These are phyloP conservation scores for Drosophila equinoxialis DNA, from an alignment of 1,140 invertebrate species.

Conservation along the genomic window DNA sequence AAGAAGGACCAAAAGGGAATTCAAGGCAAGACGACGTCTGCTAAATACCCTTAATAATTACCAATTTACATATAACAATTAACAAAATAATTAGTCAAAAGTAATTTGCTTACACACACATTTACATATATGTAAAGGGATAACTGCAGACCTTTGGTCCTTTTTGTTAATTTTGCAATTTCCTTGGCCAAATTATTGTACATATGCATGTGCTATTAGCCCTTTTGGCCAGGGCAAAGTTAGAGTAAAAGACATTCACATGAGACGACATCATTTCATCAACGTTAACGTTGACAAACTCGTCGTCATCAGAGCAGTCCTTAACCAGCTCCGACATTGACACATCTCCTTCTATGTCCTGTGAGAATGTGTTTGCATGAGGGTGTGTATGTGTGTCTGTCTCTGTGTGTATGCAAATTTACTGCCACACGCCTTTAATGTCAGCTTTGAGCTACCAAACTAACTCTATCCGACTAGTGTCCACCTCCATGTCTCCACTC, in stretches of 20 bases:
- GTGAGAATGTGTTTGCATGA: slow-evolving; percentile 24
- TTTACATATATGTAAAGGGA: background rate
- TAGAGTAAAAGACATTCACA: slow-evolving; percentile 16
- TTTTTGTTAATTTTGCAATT: slow-evolving; percentile 6
- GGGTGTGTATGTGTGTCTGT: slow-evolving; percentile 9
- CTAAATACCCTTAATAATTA: slow-evolving; percentile 8
- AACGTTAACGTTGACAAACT: slow-evolving; percentile 75
- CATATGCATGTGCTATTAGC: background rate
- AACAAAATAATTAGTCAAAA: slow-evolving; percentile 8
- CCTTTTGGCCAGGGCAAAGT: slow-evolving; percentile 14
- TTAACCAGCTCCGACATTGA: slow-evolving; percentile 29
- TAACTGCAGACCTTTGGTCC: background rate
- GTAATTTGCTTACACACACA: background rate
- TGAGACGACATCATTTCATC: slow-evolving; percentile 67
- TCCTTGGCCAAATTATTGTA: background rate
- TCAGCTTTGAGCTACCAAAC: slow-evolving; percentile 55
- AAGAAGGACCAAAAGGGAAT: slow-evolving; percentile 9
- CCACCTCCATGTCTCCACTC: background rate
- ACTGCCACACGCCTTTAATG: slow-evolving; percentile 63
- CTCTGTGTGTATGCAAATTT: slow-evolving; percentile 60
- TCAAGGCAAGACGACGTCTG: slow-evolving; percentile 6
- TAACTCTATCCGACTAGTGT: slow-evolving; percentile 13
- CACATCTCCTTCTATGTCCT: slow-evolving; percentile 25
- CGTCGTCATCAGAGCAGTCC: slow-evolving; percentile 47
- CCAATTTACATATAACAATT: slow-evolving; percentile 3